Evolutionary conservation across 2,797 vertebrate genomes (phyloP).

Genomic region (Melanotaenia parkinsoni): DNA sequence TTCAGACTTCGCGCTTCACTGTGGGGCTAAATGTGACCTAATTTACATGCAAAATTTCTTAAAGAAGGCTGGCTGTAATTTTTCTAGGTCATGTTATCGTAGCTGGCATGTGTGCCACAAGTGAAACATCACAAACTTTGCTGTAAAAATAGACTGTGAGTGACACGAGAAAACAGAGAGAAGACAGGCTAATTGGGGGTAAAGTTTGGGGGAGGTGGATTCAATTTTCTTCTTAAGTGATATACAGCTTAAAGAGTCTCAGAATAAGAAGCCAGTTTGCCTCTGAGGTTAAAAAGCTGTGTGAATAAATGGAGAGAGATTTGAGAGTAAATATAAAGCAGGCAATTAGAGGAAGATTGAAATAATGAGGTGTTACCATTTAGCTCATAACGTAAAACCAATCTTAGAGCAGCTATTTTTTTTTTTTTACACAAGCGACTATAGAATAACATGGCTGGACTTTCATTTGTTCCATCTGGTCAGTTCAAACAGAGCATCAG

Average conservation of each 20-base stretch:
- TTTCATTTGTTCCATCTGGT: slow-evolving; percentile 58
- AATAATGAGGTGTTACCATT: slow-evolving; percentile 25
- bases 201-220: background rate
- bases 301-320: slow-evolving; percentile 38
- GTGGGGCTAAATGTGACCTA: slow-evolving; percentile 48
- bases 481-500: slow-evolving; percentile 44
- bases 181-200: slow-evolving; percentile 34
- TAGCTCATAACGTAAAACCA: slow-evolving; percentile 21
- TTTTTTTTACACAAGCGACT: slow-evolving; percentile 21
- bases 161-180: slow-evolving; percentile 50
- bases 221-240: slow-evolving; percentile 31
- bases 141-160: slow-evolving; percentile 65
- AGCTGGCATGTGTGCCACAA: slow-evolving; percentile 58
- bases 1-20: slow-evolving; percentile 4
- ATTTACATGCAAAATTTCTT: slow-evolving; percentile 43
- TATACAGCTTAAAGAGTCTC: slow-evolving; percentile 35
- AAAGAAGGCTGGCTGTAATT: slow-evolving; percentile 37
- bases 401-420: slow-evolving; percentile 17
- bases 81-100: slow-evolving; percentile 70
- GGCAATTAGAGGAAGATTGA: slow-evolving; percentile 25
- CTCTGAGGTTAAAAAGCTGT: slow-evolving; percentile 36
- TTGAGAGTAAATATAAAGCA: slow-evolving; percentile 50
- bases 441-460: slow-evolving; percentile 34
- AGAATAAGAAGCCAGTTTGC: slow-evolving; percentile 37
- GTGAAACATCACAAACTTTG: slow-evolving; percentile 38